Conservation (phyloP, 1,140 invertebrate species). For the Spodoptera frugiperda region DNA sequence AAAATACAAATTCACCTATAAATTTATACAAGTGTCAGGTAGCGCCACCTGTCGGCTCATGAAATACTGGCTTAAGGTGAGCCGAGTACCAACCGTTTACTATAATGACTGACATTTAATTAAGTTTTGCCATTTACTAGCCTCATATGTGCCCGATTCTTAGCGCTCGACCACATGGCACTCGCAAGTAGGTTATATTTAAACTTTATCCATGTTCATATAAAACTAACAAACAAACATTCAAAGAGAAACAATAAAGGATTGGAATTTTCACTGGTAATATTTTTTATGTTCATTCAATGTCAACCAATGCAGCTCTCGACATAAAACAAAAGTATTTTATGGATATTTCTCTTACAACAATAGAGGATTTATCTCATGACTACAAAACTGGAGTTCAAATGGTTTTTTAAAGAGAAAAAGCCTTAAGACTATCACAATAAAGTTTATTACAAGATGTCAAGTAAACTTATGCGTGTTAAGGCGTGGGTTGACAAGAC, state of each 20-base stretch:
- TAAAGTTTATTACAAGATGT: slow-evolving; percentile 47
- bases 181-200: neutral
- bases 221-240: slow-evolving; percentile 6
- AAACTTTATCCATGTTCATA: neutral
- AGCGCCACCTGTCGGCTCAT: slow-evolving; percentile 26
- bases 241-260: neutral
- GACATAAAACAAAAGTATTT: slow-evolving; percentile 34
- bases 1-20: slow-evolving; percentile 18
- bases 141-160: slow-evolving; percentile 16
- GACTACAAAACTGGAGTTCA: slow-evolving; percentile 32
- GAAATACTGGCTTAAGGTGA: slow-evolving; percentile 22
- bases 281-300: slow-evolving; percentile 30
- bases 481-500: slow-evolving; percentile 77
- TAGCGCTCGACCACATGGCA: neutral
- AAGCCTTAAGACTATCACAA: slow-evolving; percentile 44
- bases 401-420: slow-evolving; percentile 32
- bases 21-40: slow-evolving; percentile 2
- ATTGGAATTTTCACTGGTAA: neutral
- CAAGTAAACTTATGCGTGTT: slow-evolving; percentile 55
- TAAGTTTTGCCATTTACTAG: slow-evolving; percentile 30
- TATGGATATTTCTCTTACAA: slow-evolving; percentile 39
- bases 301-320: slow-evolving; percentile 5
- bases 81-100: slow-evolving; percentile 21
- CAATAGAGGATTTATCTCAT: slow-evolving; percentile 52
- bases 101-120: slow-evolving; percentile 45